Evolutionary conservation across 1,140 invertebrate genomes (phyloP), one percentile per base, ranked within the genome.

Genomic region (Drosophila ohnishii): DNA sequence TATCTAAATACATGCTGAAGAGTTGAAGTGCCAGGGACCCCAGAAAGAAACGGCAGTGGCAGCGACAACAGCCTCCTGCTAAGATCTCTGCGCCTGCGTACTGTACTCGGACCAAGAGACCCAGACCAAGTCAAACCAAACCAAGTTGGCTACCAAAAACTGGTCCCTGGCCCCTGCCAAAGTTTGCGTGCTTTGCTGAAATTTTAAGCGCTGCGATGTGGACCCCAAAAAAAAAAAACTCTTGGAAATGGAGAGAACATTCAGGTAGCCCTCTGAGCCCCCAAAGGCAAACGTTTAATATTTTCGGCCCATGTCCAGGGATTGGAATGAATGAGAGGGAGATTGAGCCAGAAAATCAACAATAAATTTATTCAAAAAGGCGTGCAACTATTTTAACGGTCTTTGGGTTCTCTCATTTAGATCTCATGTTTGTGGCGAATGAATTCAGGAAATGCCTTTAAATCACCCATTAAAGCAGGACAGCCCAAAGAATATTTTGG

Each of bases 131-230:
- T 40, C 47, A 62, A 47, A 35, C 48, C 48, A 16, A 30, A 32
- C n/a, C 28, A 11, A 32, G 28, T 50, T 47, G 53, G 58, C 61
- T 61, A 69, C 74, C 64, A 67, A 80, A 85, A 85, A 85, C 82
- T 78, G 82, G 82, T 85, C 78, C 62, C 62, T 30, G 59, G 64
- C 51, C 57, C 61, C 70, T 67, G 84, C 84, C 83, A 86, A 86
- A 86, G 83, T 86, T 86, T 86, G 83, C 83, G 83, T 86, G 83
- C 80, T 67, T 87, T 79, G 83, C 83, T 79, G 37, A 86, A 87
- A 78, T 71, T 63, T 78, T 75, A 63, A 71, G 51, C 64, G 72
- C 58, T 70, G 53, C 60, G 50, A 60, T 59, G 57, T 30, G 59
- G 60, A 16, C 19, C 60, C 59, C 67, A 73, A 66, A 60, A 58